phyloP scores from a whole-genome alignment of 1,140 invertebrate genomes.

The Drosophila mauritiana region DNA sequence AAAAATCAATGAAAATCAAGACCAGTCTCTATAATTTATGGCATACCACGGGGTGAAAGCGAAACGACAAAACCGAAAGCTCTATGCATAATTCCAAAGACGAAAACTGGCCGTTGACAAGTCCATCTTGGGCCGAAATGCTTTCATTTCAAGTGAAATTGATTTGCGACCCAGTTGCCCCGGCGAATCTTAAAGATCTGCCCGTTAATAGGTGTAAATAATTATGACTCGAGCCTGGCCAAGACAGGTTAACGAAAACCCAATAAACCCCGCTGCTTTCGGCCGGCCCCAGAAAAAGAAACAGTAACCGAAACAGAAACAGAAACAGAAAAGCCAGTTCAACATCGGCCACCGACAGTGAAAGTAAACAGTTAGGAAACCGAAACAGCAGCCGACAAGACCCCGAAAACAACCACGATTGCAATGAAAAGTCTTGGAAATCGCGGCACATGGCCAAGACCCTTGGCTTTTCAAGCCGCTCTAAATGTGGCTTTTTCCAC shows the following conservation, averaged over 20 bases:
- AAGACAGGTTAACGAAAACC: conserved; percentile 47
- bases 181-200: conserved; percentile 64
- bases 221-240: conserved; percentile 65
- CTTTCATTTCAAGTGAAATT: conserved; percentile 82
- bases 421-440: conserved; percentile 69
- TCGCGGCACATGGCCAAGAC: conserved; percentile 51
- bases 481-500: conserved; percentile 12
- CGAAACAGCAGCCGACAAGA: conserved; percentile 27
- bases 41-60: conserved; percentile 64
- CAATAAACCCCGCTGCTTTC: conserved; percentile 65
- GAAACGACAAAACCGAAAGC: conserved; percentile 51
- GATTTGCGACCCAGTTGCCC: conserved; percentile 77
- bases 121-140: conserved; percentile 69
- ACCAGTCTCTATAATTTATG: conserved; percentile 61
- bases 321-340: conserved; percentile 26
- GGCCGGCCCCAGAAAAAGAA: conserved; percentile 22
- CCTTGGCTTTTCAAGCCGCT: conserved; percentile 40
- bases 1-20: conserved; percentile 80
- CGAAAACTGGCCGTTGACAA: conserved; percentile 54
- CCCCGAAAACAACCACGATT: conserved; percentile 40
- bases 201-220: conserved; percentile 75
- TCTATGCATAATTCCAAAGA: conserved; percentile 65
- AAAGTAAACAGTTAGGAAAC: conserved; percentile 76
- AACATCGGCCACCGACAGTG: conserved; percentile 66
- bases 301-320: not conserved